Percentiles rank a stretch among this genome's conserved stretches.
Evolutionary conservation across 2,888 invertebrate genomes (phyloP).

Genomic region (Trimorus sp.): DNA sequence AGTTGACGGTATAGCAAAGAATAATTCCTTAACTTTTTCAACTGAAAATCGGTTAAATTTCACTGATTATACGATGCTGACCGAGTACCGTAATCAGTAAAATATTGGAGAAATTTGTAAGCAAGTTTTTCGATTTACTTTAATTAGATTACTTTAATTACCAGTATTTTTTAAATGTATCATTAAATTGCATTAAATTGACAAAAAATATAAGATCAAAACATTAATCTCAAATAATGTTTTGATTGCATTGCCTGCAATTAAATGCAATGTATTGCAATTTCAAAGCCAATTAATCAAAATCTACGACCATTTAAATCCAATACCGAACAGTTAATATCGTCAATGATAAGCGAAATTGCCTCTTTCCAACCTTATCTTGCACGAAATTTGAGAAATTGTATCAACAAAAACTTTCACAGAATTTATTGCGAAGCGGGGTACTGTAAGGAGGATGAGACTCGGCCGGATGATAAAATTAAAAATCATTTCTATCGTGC

Average conservation of each 20-base stretch:
- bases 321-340: conserved; percentile 2
- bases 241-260: not conserved
- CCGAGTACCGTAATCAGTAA: no score
- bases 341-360: conserved; percentile 12
- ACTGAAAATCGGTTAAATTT: no score
- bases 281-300: not conserved
- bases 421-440: conserved; percentile 22
- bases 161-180: no score
- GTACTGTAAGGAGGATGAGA: conserved; percentile 20
- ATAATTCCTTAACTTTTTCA: no score
- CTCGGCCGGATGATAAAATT: conserved; percentile 41
- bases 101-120: no score
- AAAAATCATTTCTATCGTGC: conserved; percentile 47
- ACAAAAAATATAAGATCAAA: no score
- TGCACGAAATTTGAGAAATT: conserved; percentile 28
- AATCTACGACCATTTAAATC: not conserved
- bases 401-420: conserved; percentile 37
- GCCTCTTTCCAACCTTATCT: conserved; percentile 6
- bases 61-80: no score
- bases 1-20: no score
- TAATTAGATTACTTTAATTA: no score
- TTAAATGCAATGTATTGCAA: not conserved
- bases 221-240: no score
- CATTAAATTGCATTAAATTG: no score
- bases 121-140: no score